Percentiles rank a stretch among this genome's conserved stretches.
Evolutionary conservation across 2,797 vertebrate genomes (phyloP).

Genomic region (Kryptolebias ocellatus): DNA sequence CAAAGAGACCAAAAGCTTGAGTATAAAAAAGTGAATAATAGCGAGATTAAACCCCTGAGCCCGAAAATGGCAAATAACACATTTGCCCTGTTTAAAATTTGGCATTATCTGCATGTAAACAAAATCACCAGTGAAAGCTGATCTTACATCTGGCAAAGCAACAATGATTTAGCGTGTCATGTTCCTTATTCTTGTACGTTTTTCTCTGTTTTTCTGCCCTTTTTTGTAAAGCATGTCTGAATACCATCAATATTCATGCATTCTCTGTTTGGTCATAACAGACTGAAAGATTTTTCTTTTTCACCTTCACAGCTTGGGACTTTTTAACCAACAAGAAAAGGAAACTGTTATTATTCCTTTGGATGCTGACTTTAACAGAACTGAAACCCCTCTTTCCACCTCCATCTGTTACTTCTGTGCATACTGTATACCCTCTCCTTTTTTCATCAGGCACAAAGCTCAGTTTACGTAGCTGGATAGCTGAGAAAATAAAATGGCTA

Average conservation of each 20-base stretch:
- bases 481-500: slow-evolving; percentile 14
- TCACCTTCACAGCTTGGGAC: slow-evolving; percentile 8
- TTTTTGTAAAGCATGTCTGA: background rate
- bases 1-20: slow-evolving; percentile 6
- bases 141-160: slow-evolving; percentile 7
- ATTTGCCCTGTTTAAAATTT: slow-evolving; percentile 18
- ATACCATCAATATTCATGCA: slow-evolving; percentile 1
- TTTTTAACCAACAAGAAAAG: background rate
- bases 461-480: background rate
- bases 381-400: slow-evolving; percentile 8
- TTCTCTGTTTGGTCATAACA: background rate
- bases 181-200: background rate
- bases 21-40: slow-evolving; percentile 10
- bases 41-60: slow-evolving; percentile 9
- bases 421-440: background rate
- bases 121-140: slow-evolving; percentile 12
- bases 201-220: background rate
- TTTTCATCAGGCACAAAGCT: background rate
- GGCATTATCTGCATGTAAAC: background rate
- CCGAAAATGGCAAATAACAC: slow-evolving; percentile 18
- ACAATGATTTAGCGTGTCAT: background rate
- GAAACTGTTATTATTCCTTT: slow-evolving; percentile 37
- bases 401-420: slow-evolving; percentile 23
- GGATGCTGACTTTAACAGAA: slow-evolving; percentile 1
- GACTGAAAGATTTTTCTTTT: background rate